These are phyloP conservation scores for Helicoverpa assulta DNA, from an alignment of 2,888 invertebrate genomes.

Conservation along the genomic window DNA sequence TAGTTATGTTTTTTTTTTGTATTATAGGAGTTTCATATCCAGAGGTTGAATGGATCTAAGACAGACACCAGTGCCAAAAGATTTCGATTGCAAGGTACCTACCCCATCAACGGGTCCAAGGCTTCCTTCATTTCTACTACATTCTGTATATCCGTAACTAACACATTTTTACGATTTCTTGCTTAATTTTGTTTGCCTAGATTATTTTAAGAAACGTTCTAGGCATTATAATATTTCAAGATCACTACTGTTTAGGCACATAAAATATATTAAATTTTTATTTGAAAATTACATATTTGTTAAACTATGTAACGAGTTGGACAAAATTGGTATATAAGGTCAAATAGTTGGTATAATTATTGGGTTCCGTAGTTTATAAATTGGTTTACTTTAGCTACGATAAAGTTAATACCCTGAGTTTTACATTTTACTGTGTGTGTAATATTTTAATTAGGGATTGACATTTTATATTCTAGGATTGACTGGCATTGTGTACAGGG, in stretches of 20 bases:
- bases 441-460: too few relatives aligned
- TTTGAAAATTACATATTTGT: conserved; percentile 25
- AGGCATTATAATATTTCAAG: conserved; percentile 9
- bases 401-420: not conserved
- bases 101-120: not conserved
- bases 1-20: too few relatives aligned
- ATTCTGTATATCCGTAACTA: not conserved
- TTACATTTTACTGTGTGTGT: too few relatives aligned
- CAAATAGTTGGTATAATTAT: not conserved
- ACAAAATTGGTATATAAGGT: conserved; percentile 37
- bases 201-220: not conserved
- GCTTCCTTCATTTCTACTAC: not conserved
- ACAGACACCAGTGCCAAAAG: not conserved
- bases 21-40: not conserved
- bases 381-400: not conserved
- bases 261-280: conserved; percentile 9
- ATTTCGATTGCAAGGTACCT: not conserved
- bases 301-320: conserved; percentile 7
- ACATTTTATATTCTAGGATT: too few relatives aligned
- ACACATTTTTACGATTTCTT: not conserved
- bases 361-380: conserved; percentile 22
- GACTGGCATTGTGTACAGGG: too few relatives aligned
- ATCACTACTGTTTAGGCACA: conserved; percentile 17
- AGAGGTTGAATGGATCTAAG: not conserved
- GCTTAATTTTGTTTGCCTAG: not conserved